Evolutionary conservation across 2,888 invertebrate species (phyloP).

Genomic region (Cerastis rubricosa): DNA sequence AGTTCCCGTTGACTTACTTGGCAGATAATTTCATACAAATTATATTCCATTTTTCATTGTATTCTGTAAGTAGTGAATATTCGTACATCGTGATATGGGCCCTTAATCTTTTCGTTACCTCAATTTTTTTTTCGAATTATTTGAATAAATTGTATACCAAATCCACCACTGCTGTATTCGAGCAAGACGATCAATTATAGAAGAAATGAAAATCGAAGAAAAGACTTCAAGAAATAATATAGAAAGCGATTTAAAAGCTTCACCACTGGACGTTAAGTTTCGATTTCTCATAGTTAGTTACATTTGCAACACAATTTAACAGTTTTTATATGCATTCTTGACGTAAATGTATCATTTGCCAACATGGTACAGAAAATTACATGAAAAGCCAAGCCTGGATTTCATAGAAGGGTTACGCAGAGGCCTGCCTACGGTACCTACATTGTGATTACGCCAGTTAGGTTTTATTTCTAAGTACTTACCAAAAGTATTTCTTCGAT

Average conservation of each 20-base stretch:
- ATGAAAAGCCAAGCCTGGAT: neutral
- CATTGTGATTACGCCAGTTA: neutral
- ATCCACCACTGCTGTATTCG: constrained; percentile 18
- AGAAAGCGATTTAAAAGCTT: constrained; percentile 33
- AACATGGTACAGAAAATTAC: neutral
- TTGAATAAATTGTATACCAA: neutral
- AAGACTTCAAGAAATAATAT: neutral
- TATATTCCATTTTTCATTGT: too few relatives aligned
- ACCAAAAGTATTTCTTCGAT: neutral
- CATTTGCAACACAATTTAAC: constrained; percentile 52
- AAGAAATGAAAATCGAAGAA: neutral
- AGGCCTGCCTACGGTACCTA: neutral
- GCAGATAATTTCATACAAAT: too few relatives aligned
- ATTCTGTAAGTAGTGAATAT: too few relatives aligned
- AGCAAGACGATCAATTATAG: neutral
- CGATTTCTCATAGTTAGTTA: constrained; percentile 47
- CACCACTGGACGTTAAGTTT: constrained; percentile 62
- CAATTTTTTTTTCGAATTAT: neutral
- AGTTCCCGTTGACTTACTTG: too few relatives aligned
- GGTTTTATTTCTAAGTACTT: neutral
- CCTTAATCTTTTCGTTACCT: neutral
- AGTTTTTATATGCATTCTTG: constrained; percentile 13
- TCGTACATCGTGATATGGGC: too few relatives aligned
- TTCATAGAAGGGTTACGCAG: neutral
- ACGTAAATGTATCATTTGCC: constrained; percentile 46